phyloP scores from a whole-genome alignment of 2,888 invertebrate genomes.

The Lypha dubia region DNA sequence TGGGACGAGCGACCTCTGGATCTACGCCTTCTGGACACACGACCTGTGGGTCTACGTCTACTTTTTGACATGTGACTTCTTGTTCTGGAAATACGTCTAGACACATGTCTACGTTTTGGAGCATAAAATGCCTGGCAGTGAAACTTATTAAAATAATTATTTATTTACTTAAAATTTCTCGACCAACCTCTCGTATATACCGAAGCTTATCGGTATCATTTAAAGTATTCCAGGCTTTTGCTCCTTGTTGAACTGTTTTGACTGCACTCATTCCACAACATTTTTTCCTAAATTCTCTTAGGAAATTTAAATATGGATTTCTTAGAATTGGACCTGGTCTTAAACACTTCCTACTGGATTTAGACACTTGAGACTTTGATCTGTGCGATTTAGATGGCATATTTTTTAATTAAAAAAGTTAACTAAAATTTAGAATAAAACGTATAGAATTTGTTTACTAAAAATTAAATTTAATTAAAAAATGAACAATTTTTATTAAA shows the following conservation, averaged over 20 bases:
- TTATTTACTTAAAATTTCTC: background rate
- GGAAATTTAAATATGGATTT: conserved; percentile 61
- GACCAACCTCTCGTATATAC: conserved; percentile 27
- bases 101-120: conserved; percentile 1
- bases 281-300: conserved; percentile 47
- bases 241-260: conserved; percentile 50
- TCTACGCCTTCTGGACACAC: no score
- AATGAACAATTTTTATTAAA: no score
- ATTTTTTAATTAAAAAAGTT: background rate
- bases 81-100: background rate
- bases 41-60: background rate
- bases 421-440: background rate
- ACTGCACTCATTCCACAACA: conserved; percentile 35
- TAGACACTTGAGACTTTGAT: background rate
- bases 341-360: conserved; percentile 11
- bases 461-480: no score
- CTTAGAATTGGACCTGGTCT: conserved; percentile 40
- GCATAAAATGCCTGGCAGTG: conserved; percentile 43
- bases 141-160: background rate
- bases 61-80: background rate
- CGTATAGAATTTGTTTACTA: background rate
- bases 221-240: conserved; percentile 51
- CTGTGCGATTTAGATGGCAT: background rate
- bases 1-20: no score
- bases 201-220: background rate